phyloP scores from a whole-genome alignment of 2,113 vertebrate genomes.

The Toxotes jaculatrix region DNA sequence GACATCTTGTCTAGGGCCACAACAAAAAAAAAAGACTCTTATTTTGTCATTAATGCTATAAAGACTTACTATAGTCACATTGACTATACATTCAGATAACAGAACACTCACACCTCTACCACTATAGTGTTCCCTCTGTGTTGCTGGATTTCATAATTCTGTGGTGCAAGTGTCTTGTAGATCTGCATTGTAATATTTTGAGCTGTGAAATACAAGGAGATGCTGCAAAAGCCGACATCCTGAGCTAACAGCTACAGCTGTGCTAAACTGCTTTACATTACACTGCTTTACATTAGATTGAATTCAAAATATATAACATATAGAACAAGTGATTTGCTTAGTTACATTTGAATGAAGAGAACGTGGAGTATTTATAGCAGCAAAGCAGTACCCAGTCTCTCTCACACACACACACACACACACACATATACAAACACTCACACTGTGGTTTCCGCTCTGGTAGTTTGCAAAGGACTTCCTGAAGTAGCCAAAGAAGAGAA shows the following conservation, averaged over 20 bases:
- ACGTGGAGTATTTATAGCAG: slow-evolving; percentile 26
- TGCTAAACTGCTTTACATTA: too few relatives aligned
- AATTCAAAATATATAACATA: not conserved
- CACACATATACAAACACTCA: slow-evolving; percentile 21
- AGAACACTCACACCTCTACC: too few relatives aligned
- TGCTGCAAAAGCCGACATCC: not conserved
- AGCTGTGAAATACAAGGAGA: not conserved
- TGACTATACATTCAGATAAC: too few relatives aligned
- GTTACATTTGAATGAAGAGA: not conserved
- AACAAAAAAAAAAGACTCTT: too few relatives aligned
- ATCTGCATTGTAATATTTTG: not conserved
- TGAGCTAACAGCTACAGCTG: not conserved
- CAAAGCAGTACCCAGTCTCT: not conserved
- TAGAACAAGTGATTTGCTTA: slow-evolving; percentile 2
- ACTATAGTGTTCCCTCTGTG: not conserved
- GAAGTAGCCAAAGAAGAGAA: slow-evolving; percentile 82
- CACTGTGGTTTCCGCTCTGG: slow-evolving; percentile 83
- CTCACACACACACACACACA: slow-evolving; percentile 13
- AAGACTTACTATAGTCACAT: not conserved
- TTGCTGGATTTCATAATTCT: not conserved
- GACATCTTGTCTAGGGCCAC: not conserved
- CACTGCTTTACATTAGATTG: not conserved
- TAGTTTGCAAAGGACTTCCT: slow-evolving; percentile 83
- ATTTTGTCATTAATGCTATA: not conserved
- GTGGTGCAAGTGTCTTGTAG: not conserved